phyloP scores from a whole-genome alignment of 2,113 vertebrate species.

The Bubo scandiacus region DNA sequence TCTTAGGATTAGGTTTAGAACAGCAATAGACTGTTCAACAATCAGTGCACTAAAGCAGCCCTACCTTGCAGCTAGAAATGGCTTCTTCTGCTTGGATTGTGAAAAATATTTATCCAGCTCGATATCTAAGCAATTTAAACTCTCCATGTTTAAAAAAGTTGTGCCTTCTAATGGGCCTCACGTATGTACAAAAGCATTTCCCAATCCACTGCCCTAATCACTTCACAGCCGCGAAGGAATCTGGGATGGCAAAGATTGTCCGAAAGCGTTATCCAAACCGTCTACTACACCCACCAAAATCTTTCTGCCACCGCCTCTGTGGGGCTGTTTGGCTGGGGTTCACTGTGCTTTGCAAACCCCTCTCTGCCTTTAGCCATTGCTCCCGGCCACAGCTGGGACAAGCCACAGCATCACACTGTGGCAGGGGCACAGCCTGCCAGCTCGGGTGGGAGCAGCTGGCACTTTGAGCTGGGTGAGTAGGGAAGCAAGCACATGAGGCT shows the following conservation, averaged over 20 bases:
- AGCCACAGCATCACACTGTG: fast-evolving
- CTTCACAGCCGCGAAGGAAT: background rate
- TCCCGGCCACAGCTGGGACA: fast-evolving
- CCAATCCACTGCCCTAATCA: fast-evolving
- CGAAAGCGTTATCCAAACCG: background rate
- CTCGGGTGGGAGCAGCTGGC: background rate
- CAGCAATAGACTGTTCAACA: background rate
- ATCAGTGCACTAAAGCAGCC: background rate
- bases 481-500: fast-evolving
- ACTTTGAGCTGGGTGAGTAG: background rate
- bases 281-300: background rate
- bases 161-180: background rate
- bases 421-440: fast-evolving
- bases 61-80: background rate
- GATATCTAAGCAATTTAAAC: background rate
- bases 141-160: background rate
- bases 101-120: background rate
- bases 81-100: background rate
- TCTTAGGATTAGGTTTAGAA: slow-evolving; percentile 38
- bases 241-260: background rate
- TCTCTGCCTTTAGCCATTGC: fast-evolving
- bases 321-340: background rate
- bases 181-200: background rate
- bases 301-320: background rate
- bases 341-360: background rate